Evolutionary conservation across 64 coral and sea anemone genomes (phyloP), one percentile per base, ranked within the genome.

Genomic region (Stichodactyla mertensii): DNA sequence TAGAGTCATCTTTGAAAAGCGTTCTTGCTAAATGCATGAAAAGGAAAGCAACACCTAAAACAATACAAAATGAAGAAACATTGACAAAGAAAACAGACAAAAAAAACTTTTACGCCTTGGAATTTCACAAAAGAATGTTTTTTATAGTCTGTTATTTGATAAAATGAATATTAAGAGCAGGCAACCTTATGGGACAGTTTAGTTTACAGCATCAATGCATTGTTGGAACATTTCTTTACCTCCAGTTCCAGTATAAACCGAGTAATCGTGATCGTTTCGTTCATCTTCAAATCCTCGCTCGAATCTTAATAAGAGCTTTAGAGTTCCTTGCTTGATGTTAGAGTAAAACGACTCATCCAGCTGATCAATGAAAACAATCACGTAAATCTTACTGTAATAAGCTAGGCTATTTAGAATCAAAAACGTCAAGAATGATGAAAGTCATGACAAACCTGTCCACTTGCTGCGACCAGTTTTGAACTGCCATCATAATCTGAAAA

Each of bases 1-100:
- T 85, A 28, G 71, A 58, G 54, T 94, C 74, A 81, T 95, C 89
- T 70, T 92, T 82, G 55, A 64, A 90, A 55, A 92, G 58, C 64
- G 96, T 95, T 54, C 83, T 83, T 52, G 96, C 85, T 84, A 98
- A 80, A 83, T 98, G 92, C 57, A 92, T 53, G 53, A 94, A 95
- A n/a, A 98, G 82, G 26, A 92, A 51, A 45, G 95, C 95, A 67
- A 94, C 88, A 24, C 95, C 95, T 98, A 19, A 79, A 51, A 55
- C 82, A 4, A 85, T 2, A 84, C 53, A 83, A 52, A 89, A 83
- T 18, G 0, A 6, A 53, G 55, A 55, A n/a, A 54, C 28, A 45
- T 45, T 45, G 36, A 45, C 36, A 45, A 45, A 45, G 36, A 45
- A 45, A 45, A 45, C 36, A 45, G 36, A 45, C 36, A 45, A 45